phyloP scores from a whole-genome alignment of 1,140 invertebrate genomes.

The Lepidotrigona ventralis region DNA sequence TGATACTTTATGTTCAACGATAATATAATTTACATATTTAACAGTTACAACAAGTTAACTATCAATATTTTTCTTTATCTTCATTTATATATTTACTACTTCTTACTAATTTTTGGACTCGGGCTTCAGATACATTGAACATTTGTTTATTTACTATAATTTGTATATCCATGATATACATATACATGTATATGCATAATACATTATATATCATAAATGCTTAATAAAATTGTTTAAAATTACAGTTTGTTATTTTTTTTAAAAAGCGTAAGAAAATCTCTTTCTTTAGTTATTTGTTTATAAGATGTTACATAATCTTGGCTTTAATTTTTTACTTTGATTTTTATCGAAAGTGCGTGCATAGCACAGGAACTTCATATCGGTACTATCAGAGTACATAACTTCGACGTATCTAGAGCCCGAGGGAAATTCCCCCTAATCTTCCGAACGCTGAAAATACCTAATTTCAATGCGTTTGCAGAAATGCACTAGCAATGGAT shows the following conservation, averaged over 20 bases:
- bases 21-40: conserved; percentile 55
- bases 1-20: conserved; percentile 51
- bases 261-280: background rate
- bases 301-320: conserved; percentile 65
- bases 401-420: conserved; percentile 74
- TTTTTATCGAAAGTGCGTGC: conserved; percentile 57
- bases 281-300: conserved; percentile 42
- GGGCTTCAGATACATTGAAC: conserved; percentile 46
- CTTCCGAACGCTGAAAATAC: conserved; percentile 83
- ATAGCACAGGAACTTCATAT: conserved; percentile 71
- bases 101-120: conserved; percentile 7
- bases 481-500: conserved; percentile 87
- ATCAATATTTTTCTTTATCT: conserved; percentile 30
- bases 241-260: background rate
- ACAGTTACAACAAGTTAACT: conserved; percentile 31
- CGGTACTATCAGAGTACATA: conserved; percentile 60
- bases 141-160: conserved; percentile 7
- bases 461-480: conserved; percentile 88
- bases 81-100: conserved; percentile 35
- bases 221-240: conserved; percentile 2
- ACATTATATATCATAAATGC: background rate
- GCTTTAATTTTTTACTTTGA: conserved; percentile 53
- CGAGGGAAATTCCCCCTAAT: conserved; percentile 73
- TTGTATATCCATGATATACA: background rate
- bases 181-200: background rate